Base-by-base conservation (phyloP, 2,888 invertebrate genomes). In the Hymenopus coronatus region DNA sequence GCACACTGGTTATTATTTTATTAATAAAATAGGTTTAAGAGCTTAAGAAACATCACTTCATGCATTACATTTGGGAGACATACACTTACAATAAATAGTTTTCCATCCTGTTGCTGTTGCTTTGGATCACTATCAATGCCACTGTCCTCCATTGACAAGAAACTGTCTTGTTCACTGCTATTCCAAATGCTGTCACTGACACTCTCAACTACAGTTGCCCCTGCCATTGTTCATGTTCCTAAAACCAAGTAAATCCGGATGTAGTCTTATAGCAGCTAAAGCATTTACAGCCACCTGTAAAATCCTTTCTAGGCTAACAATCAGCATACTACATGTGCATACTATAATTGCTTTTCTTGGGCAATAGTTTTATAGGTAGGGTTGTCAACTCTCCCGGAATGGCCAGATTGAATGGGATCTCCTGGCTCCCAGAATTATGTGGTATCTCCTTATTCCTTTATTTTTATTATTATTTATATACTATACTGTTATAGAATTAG, bases 101-200 rank as follows among this genome's bases (percentile, higher is more conserved):
- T 92, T 85, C 93, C 93, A 89, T 93, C 93, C 90, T 93, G 93
- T 81, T 92, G 92, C n/a, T 91, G 90, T 90, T 91, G 92, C 91
- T 93, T 94, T 91, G 92, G 94, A 92, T 94, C 94, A 91, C 94
- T 94, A 91, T 94, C 94, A 90, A 94, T 94, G 30, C 94, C 94
- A 92, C 94, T 94, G 91, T 94, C 94, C 92, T 94, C 94, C 94
- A 94, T 94, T 90, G 83, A 46, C 86, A 86, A 83, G 28, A 82
- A 82, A 84, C 86, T 87, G 9, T 88, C 82, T 84, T 88, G 83
- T 25, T 88, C 88, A 46, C 54, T 28, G 40, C 83, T 46, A 25
- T 33, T 28, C 40, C 83, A 46, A 33, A 84, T 15, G 30, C 25
- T 20, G 9, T 70, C 28, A 46, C 28, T 28, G 12, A 2, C 40